Percentiles rank a stretch among this genome's conserved stretches.
Conservation (phyloP, 2,888 invertebrate species). For the Meteorus colon region DNA sequence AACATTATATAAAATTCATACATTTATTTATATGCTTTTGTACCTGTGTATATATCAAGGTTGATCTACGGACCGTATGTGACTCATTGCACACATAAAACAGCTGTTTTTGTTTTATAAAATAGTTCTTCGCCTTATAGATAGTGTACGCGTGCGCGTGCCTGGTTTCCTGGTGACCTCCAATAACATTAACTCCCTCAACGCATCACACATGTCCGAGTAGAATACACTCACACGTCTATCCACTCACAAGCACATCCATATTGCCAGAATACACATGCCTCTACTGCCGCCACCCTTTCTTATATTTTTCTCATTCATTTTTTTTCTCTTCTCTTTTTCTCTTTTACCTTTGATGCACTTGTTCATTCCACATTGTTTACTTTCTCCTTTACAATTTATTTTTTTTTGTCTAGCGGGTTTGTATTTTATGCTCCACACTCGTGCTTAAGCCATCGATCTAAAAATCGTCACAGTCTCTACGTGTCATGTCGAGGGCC, state of each 20-base stretch:
- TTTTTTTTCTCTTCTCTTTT: slow-evolving; percentile 8
- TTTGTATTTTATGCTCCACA: slow-evolving; percentile 7
- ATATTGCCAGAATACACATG: slow-evolving; percentile 12
- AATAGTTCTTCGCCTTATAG: slow-evolving; percentile 59
- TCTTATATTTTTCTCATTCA: slow-evolving; percentile 5
- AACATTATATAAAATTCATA: not conserved
- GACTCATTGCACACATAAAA: slow-evolving; percentile 56
- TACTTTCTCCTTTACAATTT: not conserved
- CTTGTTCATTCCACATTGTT: not conserved
- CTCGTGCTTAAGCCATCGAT: not conserved
- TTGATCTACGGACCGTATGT: slow-evolving; percentile 39
- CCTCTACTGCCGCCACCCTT: slow-evolving; percentile 1
- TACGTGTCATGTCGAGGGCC: not conserved
- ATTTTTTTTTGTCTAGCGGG: not conserved
- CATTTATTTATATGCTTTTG: not conserved
- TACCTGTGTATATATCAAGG: not conserved
- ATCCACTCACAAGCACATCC: slow-evolving; percentile 1
- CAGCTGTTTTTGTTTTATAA: slow-evolving; percentile 63
- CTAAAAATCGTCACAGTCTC: not conserved
- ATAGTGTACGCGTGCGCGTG: slow-evolving; percentile 50
- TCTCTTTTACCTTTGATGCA: not conserved
- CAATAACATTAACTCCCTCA: slow-evolving; percentile 57
- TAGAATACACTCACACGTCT: not conserved
- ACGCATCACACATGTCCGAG: slow-evolving; percentile 2
- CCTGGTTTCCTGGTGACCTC: slow-evolving; percentile 69